Percentiles rank a stretch among this genome's conserved stretches.
phyloP scores from a whole-genome alignment of 2,888 invertebrate genomes.

The Sturmia bella region DNA sequence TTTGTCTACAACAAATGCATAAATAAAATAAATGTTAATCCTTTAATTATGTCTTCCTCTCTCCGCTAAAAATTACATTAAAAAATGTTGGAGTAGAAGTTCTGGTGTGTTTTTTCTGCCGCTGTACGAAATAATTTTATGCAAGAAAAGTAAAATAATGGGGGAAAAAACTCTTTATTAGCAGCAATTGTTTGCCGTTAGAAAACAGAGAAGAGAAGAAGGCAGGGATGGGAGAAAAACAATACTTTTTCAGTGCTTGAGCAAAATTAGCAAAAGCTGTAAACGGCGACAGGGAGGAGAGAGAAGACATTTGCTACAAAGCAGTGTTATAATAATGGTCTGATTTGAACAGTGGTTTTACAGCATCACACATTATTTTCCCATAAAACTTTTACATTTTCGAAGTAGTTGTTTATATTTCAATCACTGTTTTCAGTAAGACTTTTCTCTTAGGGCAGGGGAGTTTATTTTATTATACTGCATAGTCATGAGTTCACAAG shows the following conservation, averaged over 20 bases:
- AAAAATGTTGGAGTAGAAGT: constrained; percentile 7
- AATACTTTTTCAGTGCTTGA: background rate
- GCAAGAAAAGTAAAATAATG: constrained; percentile 34
- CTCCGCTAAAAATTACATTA: constrained; percentile 5
- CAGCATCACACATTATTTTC: background rate
- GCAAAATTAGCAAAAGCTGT: background rate
- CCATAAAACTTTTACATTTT: background rate
- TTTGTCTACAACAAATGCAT: constrained; percentile 58
- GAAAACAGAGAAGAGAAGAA: background rate
- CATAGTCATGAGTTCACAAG: constrained; percentile 66
- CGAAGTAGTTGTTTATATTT: no score
- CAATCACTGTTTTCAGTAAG: constrained; percentile 15
- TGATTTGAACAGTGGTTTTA: constrained; percentile 7
- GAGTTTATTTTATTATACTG: constrained; percentile 44
- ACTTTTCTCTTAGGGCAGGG: background rate
- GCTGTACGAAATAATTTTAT: constrained; percentile 49
- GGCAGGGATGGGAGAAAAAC: background rate
- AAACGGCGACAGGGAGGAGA: background rate
- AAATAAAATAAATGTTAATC: constrained; percentile 66
- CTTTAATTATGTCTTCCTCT: constrained; percentile 65
- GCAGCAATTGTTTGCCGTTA: constrained; percentile 48
- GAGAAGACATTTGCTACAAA: background rate
- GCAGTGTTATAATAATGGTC: constrained; percentile 17
- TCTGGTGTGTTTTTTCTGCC: constrained; percentile 13
- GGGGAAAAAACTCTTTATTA: constrained; percentile 45